Evolutionary conservation across 1,140 invertebrate species (phyloP).

Genomic region (Zaprionus ornatus): DNA sequence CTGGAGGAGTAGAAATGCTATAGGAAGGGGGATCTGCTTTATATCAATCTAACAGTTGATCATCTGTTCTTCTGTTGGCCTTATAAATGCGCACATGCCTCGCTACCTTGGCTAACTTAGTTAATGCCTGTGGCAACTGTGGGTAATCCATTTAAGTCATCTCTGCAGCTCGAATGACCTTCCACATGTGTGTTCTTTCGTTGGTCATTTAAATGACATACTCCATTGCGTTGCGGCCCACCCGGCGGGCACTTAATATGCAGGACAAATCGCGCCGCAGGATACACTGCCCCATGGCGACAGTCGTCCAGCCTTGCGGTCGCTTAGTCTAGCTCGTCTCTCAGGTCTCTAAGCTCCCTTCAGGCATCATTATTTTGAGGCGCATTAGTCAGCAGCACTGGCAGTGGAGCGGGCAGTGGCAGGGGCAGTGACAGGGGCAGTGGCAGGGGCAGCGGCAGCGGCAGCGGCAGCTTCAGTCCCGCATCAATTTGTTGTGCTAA

Average conservation of each 20-base stretch:
- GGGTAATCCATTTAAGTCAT: conserved; percentile 17
- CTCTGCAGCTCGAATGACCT: neutral
- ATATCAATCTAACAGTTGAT: neutral
- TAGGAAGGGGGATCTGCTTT: neutral
- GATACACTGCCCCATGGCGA: conserved; percentile 32
- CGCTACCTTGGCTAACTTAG: neutral
- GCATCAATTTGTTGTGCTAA: conserved; percentile 66
- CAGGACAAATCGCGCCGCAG: conserved; percentile 54
- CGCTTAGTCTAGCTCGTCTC: neutral
- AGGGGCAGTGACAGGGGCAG: neutral
- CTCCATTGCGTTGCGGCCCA: conserved; percentile 2
- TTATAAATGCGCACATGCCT: too few relatives aligned
- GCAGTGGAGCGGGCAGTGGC: neutral
- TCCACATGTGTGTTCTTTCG: conserved; percentile 5
- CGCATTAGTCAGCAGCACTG: conserved; percentile 25
- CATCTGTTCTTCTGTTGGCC: too few relatives aligned
- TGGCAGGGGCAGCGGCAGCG: neutral
- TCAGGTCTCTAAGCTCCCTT: conserved; percentile 6
- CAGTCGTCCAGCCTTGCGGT: neutral
- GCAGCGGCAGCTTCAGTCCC: conserved; percentile 34
- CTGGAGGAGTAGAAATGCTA: neutral
- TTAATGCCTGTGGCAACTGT: conserved; percentile 7
- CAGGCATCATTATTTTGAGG: conserved; percentile 38
- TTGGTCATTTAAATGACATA: conserved; percentile 38
- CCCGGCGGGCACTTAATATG: conserved; percentile 50